Conservation (phyloP, 64 coral and sea anemone species). For the Montipora foliosa region DNA sequence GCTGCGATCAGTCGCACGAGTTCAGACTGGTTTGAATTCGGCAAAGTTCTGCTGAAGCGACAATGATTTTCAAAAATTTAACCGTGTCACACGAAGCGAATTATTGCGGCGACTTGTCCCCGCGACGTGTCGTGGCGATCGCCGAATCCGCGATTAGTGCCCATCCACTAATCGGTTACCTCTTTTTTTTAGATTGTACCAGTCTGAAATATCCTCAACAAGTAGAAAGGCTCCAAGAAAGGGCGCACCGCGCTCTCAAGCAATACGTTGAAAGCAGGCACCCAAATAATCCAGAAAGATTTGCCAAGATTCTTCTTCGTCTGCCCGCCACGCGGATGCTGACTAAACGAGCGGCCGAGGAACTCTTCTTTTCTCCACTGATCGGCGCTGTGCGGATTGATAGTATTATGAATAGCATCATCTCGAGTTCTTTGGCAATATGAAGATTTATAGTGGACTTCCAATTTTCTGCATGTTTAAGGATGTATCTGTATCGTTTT, state of each 20-base stretch:
- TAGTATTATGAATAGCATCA: constrained; percentile 91
- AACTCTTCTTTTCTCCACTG: constrained; percentile 84
- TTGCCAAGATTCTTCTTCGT: constrained; percentile 84
- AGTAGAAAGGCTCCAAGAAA: constrained; percentile 87
- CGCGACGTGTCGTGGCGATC: no score
- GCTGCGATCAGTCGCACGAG: no score
- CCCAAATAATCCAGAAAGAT: constrained; percentile 76
- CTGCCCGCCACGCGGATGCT: constrained; percentile 72
- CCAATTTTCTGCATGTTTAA: background rate
- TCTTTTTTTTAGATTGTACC: background rate
- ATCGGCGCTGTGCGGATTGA: constrained; percentile 85
- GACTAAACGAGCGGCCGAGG: constrained; percentile 64
- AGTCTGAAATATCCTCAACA: constrained; percentile 63
- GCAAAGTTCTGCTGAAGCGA: no score
- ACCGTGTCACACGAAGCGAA: no score
- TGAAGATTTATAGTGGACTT: background rate
- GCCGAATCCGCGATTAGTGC: background rate
- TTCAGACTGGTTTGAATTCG: no score
- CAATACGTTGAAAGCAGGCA: constrained; percentile 68
- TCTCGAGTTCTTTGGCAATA: constrained; percentile 61
- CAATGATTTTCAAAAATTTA: no score
- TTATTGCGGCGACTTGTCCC: no score
- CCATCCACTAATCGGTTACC: background rate
- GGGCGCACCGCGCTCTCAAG: constrained; percentile 82
- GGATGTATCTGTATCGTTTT: no score